Evolutionary conservation across 2,888 invertebrate genomes (phyloP).

Genomic region (Dioctria rufipes): DNA sequence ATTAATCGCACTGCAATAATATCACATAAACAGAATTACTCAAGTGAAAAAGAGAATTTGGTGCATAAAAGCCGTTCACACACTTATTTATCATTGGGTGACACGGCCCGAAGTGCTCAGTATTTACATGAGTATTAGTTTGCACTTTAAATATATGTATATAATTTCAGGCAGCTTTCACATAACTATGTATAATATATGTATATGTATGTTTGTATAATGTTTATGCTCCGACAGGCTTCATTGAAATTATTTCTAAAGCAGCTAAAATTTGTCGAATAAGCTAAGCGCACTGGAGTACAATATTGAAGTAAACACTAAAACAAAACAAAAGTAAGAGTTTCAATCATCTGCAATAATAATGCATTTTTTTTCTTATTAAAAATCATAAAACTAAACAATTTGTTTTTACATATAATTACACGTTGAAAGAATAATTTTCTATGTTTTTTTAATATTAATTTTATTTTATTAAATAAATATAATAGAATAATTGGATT

Average conservation of each 20-base stretch:
- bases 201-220: too few relatives aligned
- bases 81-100: background rate
- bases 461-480: slow-evolving; percentile 21
- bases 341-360: slow-evolving; percentile 29
- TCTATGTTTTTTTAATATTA: background rate
- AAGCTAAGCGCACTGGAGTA: slow-evolving; percentile 41
- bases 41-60: background rate
- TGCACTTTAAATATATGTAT: background rate
- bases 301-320: slow-evolving; percentile 25
- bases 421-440: slow-evolving; percentile 32
- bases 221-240: background rate
- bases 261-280: slow-evolving; percentile 13
- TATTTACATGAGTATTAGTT: slow-evolving; percentile 15
- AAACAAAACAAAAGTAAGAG: background rate
- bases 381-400: slow-evolving; percentile 26
- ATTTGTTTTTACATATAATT: background rate
- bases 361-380: slow-evolving; percentile 27
- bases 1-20: background rate
- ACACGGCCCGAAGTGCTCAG: slow-evolving; percentile 4
- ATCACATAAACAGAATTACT: background rate
- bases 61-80: slow-evolving; percentile 13
- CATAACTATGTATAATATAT: background rate
- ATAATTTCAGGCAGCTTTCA: background rate
- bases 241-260: slow-evolving; percentile 35
- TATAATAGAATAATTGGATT: slow-evolving; percentile 31